Conservation (phyloP, 2,888 invertebrate species). For the Lochmaea capreae region DNA sequence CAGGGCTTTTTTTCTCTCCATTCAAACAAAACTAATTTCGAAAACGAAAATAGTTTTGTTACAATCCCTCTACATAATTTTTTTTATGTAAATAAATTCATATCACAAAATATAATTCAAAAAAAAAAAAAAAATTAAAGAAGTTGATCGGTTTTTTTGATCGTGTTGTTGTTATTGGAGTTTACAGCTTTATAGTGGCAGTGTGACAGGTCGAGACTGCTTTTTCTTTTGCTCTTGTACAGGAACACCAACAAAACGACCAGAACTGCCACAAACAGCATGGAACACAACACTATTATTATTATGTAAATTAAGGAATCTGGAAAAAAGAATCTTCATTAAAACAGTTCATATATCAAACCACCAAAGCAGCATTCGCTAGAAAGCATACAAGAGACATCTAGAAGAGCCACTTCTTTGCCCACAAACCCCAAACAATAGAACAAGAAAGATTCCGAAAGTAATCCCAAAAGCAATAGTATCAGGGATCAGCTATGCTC, state of each 20-base stretch:
- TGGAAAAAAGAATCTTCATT: conserved; percentile 30
- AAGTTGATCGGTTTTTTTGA: conserved; percentile 47
- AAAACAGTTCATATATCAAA: conserved; percentile 3
- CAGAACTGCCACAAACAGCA: conserved; percentile 31
- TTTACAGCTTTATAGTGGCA: conserved; percentile 49
- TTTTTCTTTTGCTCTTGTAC: conserved; percentile 46
- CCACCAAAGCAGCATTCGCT: neutral
- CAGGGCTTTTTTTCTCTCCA: neutral
- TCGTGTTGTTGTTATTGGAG: conserved; percentile 49
- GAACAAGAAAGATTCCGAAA: too few relatives aligned
- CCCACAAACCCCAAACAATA: too few relatives aligned
- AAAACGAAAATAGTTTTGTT: neutral
- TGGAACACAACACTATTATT: conserved; percentile 32
- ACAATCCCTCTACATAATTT: neutral
- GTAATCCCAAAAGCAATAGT: too few relatives aligned
- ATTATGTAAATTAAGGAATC: conserved; percentile 39
- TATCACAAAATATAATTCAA: conserved; percentile 24
- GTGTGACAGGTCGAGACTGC: conserved; percentile 47
- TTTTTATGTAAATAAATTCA: conserved; percentile 6
- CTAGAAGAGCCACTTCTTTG: too few relatives aligned
- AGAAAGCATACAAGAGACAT: too few relatives aligned
- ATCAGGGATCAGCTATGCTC: too few relatives aligned
- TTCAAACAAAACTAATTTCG: neutral
- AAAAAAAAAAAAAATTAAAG: conserved; percentile 27
- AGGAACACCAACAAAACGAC: conserved; percentile 37